Conservation (phyloP, 1,140 invertebrate species). For the Lepidotrigona ventralis region DNA sequence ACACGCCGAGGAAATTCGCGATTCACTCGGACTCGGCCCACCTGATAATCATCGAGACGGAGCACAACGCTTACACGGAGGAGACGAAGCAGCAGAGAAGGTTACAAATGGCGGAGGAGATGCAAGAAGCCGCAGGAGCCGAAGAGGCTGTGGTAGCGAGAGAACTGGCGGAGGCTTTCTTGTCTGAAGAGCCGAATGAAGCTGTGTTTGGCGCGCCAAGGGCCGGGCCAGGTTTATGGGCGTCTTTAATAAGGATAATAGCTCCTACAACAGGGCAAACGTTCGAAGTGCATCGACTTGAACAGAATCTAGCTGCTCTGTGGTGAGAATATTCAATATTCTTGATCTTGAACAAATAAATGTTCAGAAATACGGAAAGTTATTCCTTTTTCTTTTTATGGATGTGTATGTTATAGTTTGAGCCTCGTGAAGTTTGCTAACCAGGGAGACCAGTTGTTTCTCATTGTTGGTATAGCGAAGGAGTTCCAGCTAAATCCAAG, state of each 20-base stretch:
- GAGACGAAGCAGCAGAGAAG: constrained; percentile 96
- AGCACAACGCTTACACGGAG: constrained; percentile 99
- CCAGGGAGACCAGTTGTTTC: constrained; percentile 86
- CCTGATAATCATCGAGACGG: constrained; percentile 96
- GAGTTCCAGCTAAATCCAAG: constrained; percentile 94
- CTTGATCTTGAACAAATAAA: constrained; percentile 2
- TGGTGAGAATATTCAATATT: constrained; percentile 82
- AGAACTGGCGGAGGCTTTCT: constrained; percentile 98
- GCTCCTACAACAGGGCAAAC: constrained; percentile 92
- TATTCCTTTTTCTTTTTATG: constrained; percentile 21
- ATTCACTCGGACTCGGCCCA: constrained; percentile 97
- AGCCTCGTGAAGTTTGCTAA: constrained; percentile 87
- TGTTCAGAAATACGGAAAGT: not conserved
- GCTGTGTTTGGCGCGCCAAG: constrained; percentile 97
- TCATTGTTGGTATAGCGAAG: constrained; percentile 94
- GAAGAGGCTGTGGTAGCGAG: constrained; percentile 96
- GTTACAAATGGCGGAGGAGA: constrained; percentile 93
- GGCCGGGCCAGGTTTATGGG: constrained; percentile 98
- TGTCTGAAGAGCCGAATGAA: constrained; percentile 97
- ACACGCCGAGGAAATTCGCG: constrained; percentile 97
- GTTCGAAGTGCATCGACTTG: constrained; percentile 89
- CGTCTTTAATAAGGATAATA: constrained; percentile 94
- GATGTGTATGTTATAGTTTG: constrained; percentile 81
- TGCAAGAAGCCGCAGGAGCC: constrained; percentile 97
- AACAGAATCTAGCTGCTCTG: constrained; percentile 98